phyloP scores from a whole-genome alignment of 2,888 invertebrate genomes.

The Beris chalybata region DNA sequence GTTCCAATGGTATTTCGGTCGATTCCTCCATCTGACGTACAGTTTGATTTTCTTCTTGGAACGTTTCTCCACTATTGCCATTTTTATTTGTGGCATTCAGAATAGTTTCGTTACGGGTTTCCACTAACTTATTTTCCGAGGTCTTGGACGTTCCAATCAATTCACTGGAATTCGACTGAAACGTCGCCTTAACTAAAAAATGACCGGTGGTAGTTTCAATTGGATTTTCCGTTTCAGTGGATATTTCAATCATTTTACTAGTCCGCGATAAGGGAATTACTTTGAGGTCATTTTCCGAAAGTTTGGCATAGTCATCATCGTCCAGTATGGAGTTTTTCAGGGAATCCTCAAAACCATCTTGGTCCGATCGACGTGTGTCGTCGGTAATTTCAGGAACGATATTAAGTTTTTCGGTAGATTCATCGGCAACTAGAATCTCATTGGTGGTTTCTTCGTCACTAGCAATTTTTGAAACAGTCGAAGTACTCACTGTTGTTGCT shows the following conservation, averaged over 20 bases:
- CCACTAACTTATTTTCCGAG: conserved; percentile 34
- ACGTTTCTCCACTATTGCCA: too few relatives aligned
- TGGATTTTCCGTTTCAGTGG: conserved; percentile 18
- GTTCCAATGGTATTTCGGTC: background rate
- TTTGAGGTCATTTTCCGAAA: conserved; percentile 39
- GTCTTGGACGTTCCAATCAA: conserved; percentile 41
- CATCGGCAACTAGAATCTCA: conserved; percentile 28
- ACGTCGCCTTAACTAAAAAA: conserved; percentile 43
- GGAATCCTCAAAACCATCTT: background rate
- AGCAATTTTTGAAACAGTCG: background rate
- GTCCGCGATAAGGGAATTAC: conserved; percentile 38
- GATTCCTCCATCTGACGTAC: conserved; percentile 3
- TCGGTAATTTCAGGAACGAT: conserved; percentile 26
- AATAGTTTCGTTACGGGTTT: conserved; percentile 4
- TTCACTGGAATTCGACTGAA: conserved; percentile 40
- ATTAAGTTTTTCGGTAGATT: conserved; percentile 32
- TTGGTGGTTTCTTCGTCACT: conserved; percentile 25
- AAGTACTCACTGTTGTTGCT: background rate
- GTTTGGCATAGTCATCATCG: conserved; percentile 22
- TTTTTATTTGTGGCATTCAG: too few relatives aligned
- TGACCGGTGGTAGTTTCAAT: conserved; percentile 40
- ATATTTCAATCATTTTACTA: conserved; percentile 26
- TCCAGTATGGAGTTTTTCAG: conserved; percentile 14
- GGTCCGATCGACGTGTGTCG: background rate
- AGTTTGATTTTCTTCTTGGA: background rate